Conservation (phyloP, 1,140 invertebrate genomes). For the Hylyphantes graminicola region DNA sequence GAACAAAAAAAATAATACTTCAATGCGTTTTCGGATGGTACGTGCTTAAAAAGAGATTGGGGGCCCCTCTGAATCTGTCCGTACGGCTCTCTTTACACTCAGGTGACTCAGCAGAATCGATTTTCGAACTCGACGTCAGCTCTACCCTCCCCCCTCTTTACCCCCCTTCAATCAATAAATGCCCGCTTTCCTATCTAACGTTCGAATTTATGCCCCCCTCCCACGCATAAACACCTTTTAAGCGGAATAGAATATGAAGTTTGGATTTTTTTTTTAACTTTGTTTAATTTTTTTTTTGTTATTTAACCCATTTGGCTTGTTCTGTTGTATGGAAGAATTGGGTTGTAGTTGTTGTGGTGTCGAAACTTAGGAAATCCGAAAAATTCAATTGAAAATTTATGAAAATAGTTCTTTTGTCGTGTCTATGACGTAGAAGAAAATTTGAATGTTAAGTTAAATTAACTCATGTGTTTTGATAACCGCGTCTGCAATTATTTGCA, state of each 20-base stretch:
- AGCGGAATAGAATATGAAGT: constrained; percentile 54
- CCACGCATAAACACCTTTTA: constrained; percentile 8
- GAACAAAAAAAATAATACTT: neutral
- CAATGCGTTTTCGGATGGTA: constrained; percentile 55
- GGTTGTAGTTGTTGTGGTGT: too few species aligned
- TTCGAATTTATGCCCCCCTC: constrained; percentile 10
- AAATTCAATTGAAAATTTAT: too few species aligned
- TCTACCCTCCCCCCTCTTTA: neutral
- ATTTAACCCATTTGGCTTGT: too few species aligned
- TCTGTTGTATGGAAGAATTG: too few species aligned
- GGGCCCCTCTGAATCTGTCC: constrained; percentile 45
- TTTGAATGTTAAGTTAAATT: too few species aligned
- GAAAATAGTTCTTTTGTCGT: too few species aligned
- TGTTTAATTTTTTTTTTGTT: neutral
- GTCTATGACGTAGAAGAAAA: too few species aligned
- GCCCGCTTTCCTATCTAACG: constrained; percentile 47
- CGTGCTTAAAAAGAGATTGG: constrained; percentile 58
- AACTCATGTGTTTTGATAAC: too few species aligned
- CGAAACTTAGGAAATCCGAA: too few species aligned
- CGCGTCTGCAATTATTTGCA: too few species aligned
- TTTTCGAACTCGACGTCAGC: constrained; percentile 55
- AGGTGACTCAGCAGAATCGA: constrained; percentile 56
- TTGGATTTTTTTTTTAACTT: constrained; percentile 13
- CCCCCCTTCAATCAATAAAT: constrained; percentile 49
- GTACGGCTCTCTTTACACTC: constrained; percentile 49